Percentiles rank a stretch among this genome's conserved stretches.
phyloP scores from a whole-genome alignment of 2,797 vertebrate genomes.

The Denticeps clupeoides region DNA sequence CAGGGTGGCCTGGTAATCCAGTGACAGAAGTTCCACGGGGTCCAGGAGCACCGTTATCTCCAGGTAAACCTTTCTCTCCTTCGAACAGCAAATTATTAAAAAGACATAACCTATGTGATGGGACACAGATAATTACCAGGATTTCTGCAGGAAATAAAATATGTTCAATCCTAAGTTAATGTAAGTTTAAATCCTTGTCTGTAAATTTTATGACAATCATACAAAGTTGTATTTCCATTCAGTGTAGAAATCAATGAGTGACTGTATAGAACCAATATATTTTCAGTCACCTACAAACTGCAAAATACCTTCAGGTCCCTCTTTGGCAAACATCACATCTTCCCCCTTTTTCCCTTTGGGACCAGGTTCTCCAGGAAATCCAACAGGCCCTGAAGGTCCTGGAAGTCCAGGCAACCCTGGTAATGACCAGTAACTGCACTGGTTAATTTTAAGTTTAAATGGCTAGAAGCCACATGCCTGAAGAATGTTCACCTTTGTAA shows the following conservation, averaged over 20 bases:
- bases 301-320: slow-evolving; percentile 33
- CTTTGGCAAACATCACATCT: slow-evolving; percentile 6
- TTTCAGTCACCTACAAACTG: not conserved
- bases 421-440: too few species aligned
- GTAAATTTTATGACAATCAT: too few species aligned
- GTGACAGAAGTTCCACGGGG: slow-evolving; percentile 21
- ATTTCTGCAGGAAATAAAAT: too few species aligned
- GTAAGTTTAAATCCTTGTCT: too few species aligned
- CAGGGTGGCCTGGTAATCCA: slow-evolving; percentile 34
- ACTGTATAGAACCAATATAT: not conserved
- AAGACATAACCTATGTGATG: too few species aligned
- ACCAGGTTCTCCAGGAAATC: slow-evolving; percentile 30
- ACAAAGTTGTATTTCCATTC: not conserved
- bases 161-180: too few species aligned
- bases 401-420: slow-evolving; percentile 22
- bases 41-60: slow-evolving; percentile 42
- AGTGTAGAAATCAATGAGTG: not conserved
- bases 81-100: too few species aligned
- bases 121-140: too few species aligned
- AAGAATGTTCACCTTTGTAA: slow-evolving; percentile 33
- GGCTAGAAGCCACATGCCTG: too few species aligned
- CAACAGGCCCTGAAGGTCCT: slow-evolving; percentile 26
- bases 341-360: slow-evolving; percentile 43
- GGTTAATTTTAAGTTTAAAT: too few species aligned
- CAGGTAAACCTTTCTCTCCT: too few species aligned